Conservation (phyloP, 1,140 invertebrate genomes). For the Lutraria rhynchaena region DNA sequence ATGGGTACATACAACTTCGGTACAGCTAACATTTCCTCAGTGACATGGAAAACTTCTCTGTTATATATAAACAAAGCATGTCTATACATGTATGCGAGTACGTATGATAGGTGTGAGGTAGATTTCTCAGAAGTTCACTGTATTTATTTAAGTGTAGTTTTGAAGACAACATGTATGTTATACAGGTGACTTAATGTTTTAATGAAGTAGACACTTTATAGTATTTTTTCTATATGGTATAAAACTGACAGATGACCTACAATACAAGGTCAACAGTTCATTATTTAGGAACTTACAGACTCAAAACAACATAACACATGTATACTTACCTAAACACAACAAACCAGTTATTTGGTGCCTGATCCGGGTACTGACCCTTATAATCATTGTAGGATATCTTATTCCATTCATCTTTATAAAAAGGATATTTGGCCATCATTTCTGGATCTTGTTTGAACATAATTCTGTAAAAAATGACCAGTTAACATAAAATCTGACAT, state of each 20-base stretch:
- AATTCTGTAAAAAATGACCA: conserved; percentile 63
- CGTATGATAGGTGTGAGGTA: too few relatives aligned
- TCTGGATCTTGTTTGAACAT: conserved; percentile 79
- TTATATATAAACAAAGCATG: conserved; percentile 4
- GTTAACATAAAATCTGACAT: background rate
- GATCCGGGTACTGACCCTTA: conserved; percentile 78
- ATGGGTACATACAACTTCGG: conserved; percentile 79
- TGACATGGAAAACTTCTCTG: conserved; percentile 81
- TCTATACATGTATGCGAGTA: background rate
- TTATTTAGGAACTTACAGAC: too few relatives aligned
- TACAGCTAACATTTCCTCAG: conserved; percentile 79
- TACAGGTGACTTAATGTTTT: too few relatives aligned
- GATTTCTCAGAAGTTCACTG: too few relatives aligned
- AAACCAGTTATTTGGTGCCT: conserved; percentile 80
- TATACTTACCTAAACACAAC: conserved; percentile 80
- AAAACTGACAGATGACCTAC: too few relatives aligned
- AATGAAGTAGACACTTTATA: too few relatives aligned
- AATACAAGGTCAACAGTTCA: too few relatives aligned
- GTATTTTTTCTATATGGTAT: too few relatives aligned
- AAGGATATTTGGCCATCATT: conserved; percentile 80
- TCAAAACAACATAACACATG: too few relatives aligned
- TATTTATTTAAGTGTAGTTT: too few relatives aligned
- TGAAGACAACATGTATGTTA: too few relatives aligned
- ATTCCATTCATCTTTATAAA: conserved; percentile 82
- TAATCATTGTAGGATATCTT: conserved; percentile 81